Conservation (phyloP, 2,113 vertebrate genomes). For the Arvicanthis niloticus region DNA sequence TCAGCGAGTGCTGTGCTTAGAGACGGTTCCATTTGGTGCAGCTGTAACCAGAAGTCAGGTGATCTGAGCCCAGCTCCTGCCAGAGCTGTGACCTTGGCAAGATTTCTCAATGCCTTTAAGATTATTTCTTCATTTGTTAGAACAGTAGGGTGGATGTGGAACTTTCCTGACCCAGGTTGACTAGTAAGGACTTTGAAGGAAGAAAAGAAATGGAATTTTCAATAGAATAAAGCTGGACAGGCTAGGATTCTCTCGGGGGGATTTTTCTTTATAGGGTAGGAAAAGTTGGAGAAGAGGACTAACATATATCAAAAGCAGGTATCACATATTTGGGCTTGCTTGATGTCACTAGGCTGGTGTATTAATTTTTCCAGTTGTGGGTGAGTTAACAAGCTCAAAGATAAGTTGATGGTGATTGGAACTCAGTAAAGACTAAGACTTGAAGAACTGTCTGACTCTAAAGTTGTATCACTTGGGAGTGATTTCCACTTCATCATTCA, state of each 20-base stretch:
- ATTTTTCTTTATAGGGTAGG: neutral
- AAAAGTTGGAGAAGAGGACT: neutral
- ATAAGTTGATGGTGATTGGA: neutral
- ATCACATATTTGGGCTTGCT: neutral
- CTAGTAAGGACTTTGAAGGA: constrained; percentile 16
- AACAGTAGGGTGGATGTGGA: neutral
- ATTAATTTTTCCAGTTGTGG: neutral
- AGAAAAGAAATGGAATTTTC: constrained; percentile 9
- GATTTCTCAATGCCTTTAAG: constrained; percentile 44
- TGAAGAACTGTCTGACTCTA: constrained; percentile 15
- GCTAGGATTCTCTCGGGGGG: neutral
- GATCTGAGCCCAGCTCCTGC: constrained; percentile 48
- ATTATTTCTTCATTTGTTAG: constrained; percentile 43
- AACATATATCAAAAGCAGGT: neutral
- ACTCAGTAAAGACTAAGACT: neutral
- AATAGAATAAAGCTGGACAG: neutral
- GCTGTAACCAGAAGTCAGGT: constrained; percentile 62
- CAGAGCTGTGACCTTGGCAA: constrained; percentile 46
- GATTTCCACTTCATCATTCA: neutral
- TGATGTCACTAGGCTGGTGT: neutral
- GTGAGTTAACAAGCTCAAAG: constrained; percentile 1
- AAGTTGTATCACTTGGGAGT: neutral
- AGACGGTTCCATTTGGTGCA: constrained; percentile 28
- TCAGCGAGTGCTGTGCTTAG: neutral
- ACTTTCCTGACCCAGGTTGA: neutral